Base-by-base conservation (phyloP, 2,888 invertebrate genomes). In the Ernsta delagoae region DNA sequence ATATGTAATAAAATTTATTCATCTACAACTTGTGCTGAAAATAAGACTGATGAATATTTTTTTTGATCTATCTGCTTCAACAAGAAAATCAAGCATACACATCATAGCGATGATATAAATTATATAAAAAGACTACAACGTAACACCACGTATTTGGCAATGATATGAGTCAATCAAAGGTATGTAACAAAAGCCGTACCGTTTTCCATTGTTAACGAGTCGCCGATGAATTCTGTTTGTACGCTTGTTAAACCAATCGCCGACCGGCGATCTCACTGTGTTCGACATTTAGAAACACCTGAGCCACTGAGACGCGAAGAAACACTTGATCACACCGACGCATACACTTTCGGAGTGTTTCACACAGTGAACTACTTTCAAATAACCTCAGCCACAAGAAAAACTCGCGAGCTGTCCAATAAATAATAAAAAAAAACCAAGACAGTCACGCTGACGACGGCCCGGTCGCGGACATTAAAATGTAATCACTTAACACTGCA, bases 401-500 rank as follows among this genome's bases (percentile, higher is more conserved):
- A 84, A 86, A 85, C 79, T 77, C 76, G 77, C 78, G 80, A 79
- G 80, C 73, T 73, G 78, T 75, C 81, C 78, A 82, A 81, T 80
- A 84, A 86, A 86, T 84, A 86, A 50, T 50, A 86, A 85, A 84
- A 86, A 85, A 84, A 72, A 65, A 78, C 79, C 50, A 16, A 78
- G 82, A 81, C 78, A 80, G 81, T 80, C 83, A 84, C 81, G 79
- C 83, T 79, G 83, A 82, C 36, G 24, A 24, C 86, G 81, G 78
- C 68, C 77, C 78, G 77, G 78, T 79, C 80, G 81, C 77, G 75
- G 78, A 85, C 86, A 86, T 87, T 88, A 87, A 88, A 89, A 89
- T 86, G 86, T 91, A 90, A 89, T 90, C 90, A 90, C 88, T 90
- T 89, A 88, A 88, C 87, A 87, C 81, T 84, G 87, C 89, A 89